Conservation (phyloP, 2,113 vertebrate genomes). For the Triplophysa siluroides region DNA sequence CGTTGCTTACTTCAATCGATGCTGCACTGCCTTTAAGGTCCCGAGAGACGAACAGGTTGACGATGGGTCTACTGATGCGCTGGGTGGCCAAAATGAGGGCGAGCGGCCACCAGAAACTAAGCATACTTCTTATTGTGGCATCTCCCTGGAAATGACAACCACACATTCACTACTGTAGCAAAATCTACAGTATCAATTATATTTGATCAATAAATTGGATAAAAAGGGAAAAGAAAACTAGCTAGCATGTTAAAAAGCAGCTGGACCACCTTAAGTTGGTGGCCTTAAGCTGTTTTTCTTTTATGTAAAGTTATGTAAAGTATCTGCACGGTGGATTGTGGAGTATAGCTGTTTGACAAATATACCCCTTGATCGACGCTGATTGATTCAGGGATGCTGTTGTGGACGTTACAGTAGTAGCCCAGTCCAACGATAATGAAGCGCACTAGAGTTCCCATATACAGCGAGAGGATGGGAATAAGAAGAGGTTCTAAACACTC, state of each 20-base stretch:
- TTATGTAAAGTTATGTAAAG: too few species aligned
- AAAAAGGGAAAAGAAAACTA: too few species aligned
- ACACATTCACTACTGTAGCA: not conserved
- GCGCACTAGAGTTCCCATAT: conserved; percentile 93
- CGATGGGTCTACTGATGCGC: conserved; percentile 93
- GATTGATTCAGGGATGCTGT: conserved; percentile 88
- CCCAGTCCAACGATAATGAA: conserved; percentile 91
- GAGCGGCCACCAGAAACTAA: conserved; percentile 98
- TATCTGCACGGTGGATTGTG: not conserved
- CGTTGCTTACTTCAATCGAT: conserved; percentile 86
- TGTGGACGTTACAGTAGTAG: conserved; percentile 94
- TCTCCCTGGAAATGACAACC: conserved; percentile 81
- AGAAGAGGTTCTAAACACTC: conserved; percentile 92
- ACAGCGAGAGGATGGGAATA: conserved; percentile 95
- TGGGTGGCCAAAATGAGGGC: conserved; percentile 96
- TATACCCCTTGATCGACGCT: conserved; percentile 90
- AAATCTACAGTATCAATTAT: too few species aligned
- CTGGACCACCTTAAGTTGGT: too few species aligned
- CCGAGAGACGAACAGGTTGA: conserved; percentile 97
- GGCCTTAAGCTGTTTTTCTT: too few species aligned
- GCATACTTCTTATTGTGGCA: conserved; percentile 93
- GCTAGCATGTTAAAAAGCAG: too few species aligned
- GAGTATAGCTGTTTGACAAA: not conserved
- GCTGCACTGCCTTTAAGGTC: conserved; percentile 88
- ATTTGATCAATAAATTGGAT: not conserved